Base-by-base conservation (phyloP, 2,888 invertebrate species). In the Cryptus viduatorius region DNA sequence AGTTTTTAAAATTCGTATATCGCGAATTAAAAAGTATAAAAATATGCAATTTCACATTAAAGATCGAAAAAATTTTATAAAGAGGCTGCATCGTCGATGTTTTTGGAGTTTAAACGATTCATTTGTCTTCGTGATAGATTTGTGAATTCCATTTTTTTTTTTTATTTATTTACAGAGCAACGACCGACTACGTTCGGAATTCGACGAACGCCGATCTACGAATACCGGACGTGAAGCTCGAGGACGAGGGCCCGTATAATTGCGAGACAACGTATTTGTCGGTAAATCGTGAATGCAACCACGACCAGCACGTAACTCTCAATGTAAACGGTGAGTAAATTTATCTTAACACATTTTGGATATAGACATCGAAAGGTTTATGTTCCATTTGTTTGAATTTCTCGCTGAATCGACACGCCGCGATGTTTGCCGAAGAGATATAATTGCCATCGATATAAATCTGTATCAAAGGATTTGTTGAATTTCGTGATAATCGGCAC, bases 211-310 rank as follows among this genome's bases (percentile, higher is more conserved):
- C 96, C 0, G 95, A 95, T 89, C 94, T 97, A 91, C 95, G 96
- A 90, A 96, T 97, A 88, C 94, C 95, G 44, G 95, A 95, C 71
- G 95, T 97, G 14, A 95, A 96, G 88, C 95, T 97, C 1, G 95
- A 96, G 71, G 97, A 97, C 91, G 97, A 97, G 88, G 97, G 97
- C 0, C 95, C 96, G 68, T 97, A 96, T 95, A 96, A 97, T 89
- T 98, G 97, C 90, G 97, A 97, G 94, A 96, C 97, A 91, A 97
- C 97, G 0, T 97, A 97, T 93, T 94, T 97, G 29, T 96, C 96
- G 90, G 97, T 97, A 0, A 93, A 92, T 89, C 95, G 96, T 0
- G 97, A 97, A 88, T 97, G 97, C 94, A 96, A 96, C 92, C 96
- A 97, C 10, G 96, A 97, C 37, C 97, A 97, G 93, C 96, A 97